Conservation (phyloP, 2,113 vertebrate species). For the Eretmodus cyanostictus region DNA sequence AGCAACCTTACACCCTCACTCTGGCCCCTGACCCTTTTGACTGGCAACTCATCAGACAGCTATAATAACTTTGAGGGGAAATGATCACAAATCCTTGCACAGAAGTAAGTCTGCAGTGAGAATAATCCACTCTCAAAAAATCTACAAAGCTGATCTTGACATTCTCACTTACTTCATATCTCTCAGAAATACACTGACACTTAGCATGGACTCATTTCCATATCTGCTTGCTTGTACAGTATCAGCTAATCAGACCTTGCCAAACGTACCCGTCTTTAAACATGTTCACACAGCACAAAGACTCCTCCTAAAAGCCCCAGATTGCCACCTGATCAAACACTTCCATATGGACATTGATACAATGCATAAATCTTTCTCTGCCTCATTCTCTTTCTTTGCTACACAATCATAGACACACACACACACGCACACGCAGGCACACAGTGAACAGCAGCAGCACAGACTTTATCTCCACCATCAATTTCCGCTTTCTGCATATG, state of each 20-base stretch:
- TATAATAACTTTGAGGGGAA: not conserved
- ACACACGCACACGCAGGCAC: slow-evolving; percentile 10
- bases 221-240: slow-evolving; percentile 12
- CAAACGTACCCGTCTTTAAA: slow-evolving; percentile 27
- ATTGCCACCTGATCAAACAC: slow-evolving; percentile 62
- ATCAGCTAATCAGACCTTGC: slow-evolving; percentile 20
- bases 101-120: not conserved
- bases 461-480: slow-evolving; percentile 76
- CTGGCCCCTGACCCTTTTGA: slow-evolving; percentile 40
- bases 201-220: not conserved
- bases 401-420: slow-evolving; percentile 2
- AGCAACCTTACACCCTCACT: slow-evolving; percentile 23
- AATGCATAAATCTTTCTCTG: slow-evolving; percentile 56
- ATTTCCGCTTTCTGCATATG: slow-evolving; percentile 75
- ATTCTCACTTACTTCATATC: not conserved
- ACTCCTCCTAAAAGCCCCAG: slow-evolving; percentile 38
- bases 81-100: not conserved
- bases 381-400: slow-evolving; percentile 12
- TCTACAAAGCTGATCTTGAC: not conserved
- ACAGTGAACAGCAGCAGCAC: slow-evolving; percentile 12
- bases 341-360: slow-evolving; percentile 41
- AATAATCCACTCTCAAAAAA: not conserved
- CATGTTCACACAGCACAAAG: slow-evolving; percentile 37
- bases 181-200: not conserved
- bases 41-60: slow-evolving; percentile 28